These are phyloP conservation scores for Ctena decussata DNA, from an alignment of 2,888 invertebrate species.

Conservation along the genomic window DNA sequence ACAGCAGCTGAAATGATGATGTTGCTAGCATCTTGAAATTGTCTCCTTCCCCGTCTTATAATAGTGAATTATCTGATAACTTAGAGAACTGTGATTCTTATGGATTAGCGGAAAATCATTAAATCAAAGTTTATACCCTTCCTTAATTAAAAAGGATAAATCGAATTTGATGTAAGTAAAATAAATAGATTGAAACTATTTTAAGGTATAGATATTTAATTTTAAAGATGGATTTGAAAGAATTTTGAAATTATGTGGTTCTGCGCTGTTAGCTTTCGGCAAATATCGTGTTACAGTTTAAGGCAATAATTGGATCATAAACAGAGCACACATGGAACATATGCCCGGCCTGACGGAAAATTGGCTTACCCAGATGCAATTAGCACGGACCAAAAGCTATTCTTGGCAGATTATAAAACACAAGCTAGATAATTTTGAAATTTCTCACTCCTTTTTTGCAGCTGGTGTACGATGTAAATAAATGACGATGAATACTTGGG, in stretches of 20 bases:
- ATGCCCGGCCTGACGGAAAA: not conserved
- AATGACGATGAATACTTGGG: no score
- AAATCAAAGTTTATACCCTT: not conserved
- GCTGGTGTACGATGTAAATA: no score
- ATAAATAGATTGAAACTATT: not conserved
- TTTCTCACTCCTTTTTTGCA: no score
- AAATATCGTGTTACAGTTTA: not conserved
- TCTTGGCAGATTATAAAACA: no score
- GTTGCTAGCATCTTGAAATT: not conserved
- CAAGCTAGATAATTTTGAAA: no score
- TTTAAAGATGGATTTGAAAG: no score
- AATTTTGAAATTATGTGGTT: not conserved
- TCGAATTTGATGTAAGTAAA: not conserved
- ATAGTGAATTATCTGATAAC: not conserved
- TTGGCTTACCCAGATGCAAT: not conserved
- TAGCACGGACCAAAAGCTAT: not conserved
- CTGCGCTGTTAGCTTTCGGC: not conserved
- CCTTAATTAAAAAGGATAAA: slow-evolving; percentile 1
- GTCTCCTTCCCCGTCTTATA: not conserved
- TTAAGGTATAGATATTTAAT: no score
- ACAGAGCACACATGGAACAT: not conserved
- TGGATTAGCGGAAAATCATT: slow-evolving; percentile 17
- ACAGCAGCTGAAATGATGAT: not conserved
- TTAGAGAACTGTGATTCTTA: slow-evolving; percentile 4
- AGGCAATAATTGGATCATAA: slow-evolving; percentile 2